These are phyloP conservation scores for Orchesella flavescens DNA, from an alignment of 2,888 invertebrate species.

Conservation along the genomic window DNA sequence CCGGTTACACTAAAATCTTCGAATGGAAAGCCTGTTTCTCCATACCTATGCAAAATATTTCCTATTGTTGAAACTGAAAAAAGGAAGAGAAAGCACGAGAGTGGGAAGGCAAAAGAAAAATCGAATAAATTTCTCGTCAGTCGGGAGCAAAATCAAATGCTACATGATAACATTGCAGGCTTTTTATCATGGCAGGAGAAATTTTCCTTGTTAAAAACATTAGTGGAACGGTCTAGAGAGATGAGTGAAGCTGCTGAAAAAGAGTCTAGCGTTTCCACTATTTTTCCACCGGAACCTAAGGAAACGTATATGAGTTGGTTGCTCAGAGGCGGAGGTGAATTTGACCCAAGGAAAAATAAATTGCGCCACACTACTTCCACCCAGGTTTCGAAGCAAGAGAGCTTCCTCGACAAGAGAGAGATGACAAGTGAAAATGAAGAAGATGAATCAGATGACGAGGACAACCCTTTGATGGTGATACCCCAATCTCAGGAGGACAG, in stretches of 20 bases:
- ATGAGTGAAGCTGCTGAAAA: too few relatives aligned
- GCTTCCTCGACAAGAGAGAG: slow-evolving; percentile 13
- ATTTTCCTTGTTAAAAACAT: not conserved
- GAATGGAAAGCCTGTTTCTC: slow-evolving; percentile 8
- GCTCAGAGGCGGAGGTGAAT: not conserved
- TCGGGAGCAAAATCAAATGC: not conserved
- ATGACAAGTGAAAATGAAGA: not conserved
- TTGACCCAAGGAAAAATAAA: slow-evolving; percentile 31
- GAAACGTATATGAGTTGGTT: slow-evolving; percentile 42
- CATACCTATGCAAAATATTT: slow-evolving; percentile 39
- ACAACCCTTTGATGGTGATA: too few relatives aligned
- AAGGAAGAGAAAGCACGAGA: not conserved
- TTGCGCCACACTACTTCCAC: slow-evolving; percentile 26
- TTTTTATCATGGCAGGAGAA: slow-evolving; percentile 1
- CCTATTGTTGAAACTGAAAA: slow-evolving; percentile 5
- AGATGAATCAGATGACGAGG: not conserved
- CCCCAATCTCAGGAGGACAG: not conserved
- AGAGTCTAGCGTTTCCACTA: not conserved
- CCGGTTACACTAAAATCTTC: not conserved
- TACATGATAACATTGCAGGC: slow-evolving; percentile 18
- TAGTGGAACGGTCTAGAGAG: too few relatives aligned
- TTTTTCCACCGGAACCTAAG: too few relatives aligned
- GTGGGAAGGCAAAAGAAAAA: not conserved
- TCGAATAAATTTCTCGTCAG: not conserved
- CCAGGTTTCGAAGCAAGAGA: slow-evolving; percentile 29